A percentile compares a stretch with the other conserved stretches of the same genome.
phyloP scores from a whole-genome alignment of 1,140 invertebrate genomes.

The Procambarus virginalis region DNA sequence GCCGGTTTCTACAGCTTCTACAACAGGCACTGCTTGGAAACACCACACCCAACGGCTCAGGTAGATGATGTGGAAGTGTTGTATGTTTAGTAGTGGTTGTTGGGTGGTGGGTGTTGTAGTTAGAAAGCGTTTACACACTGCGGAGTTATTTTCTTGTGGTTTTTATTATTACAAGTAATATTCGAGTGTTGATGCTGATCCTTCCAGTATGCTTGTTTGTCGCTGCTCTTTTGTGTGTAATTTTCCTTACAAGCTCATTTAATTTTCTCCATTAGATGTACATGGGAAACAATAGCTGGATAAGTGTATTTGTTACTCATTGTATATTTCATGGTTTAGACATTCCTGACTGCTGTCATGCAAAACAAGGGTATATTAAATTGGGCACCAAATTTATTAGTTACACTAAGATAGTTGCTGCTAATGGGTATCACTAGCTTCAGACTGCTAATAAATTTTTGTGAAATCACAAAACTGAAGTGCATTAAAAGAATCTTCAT shows the following conservation, averaged over 20 bases:
- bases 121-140: not conserved
- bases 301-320: not conserved
- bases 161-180: not conserved
- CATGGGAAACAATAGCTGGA: not conserved
- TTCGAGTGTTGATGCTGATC: conserved; percentile 6
- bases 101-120: conserved; percentile 12
- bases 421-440: too few species aligned
- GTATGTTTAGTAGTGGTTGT: conserved; percentile 1
- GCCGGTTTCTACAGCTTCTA: conserved; percentile 4
- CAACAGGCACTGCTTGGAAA: conserved; percentile 22
- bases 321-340: not conserved
- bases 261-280: not conserved
- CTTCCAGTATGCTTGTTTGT: conserved; percentile 2
- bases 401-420: too few species aligned
- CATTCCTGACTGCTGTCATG: too few species aligned
- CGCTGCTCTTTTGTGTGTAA: conserved; percentile 1
- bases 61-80: conserved; percentile 27
- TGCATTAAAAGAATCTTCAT: too few species aligned
- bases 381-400: too few species aligned
- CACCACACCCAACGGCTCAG: conserved; percentile 57
- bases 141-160: not conserved
- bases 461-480: too few species aligned
- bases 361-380: too few species aligned
- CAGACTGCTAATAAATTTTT: too few species aligned
- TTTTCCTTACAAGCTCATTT: not conserved